Percentiles rank a stretch among this genome's conserved stretches.
phyloP scores from a whole-genome alignment of 2,888 invertebrate genomes.

The Chouioia cunea region DNA sequence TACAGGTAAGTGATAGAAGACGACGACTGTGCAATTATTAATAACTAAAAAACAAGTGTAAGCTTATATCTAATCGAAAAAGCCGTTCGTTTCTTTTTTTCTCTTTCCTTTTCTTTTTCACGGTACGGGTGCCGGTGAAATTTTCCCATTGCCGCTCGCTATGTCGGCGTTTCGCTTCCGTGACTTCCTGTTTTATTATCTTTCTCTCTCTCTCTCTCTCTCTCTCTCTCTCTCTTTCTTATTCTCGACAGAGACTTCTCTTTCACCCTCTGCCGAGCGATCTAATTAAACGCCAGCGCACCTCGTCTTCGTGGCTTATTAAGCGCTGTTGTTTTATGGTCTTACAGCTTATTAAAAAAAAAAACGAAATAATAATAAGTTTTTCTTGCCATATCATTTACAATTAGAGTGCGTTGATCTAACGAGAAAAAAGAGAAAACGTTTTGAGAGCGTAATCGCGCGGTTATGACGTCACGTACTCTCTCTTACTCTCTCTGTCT shows the following conservation, averaged over 20 bases:
- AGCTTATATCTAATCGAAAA: slow-evolving; percentile 30
- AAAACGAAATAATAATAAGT: not conserved
- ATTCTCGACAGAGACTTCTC: not conserved
- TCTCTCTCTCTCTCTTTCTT: slow-evolving; percentile 10
- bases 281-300: slow-evolving; percentile 15
- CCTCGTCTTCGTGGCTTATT: slow-evolving; percentile 15
- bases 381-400: no score
- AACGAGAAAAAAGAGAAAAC: no score
- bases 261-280: not conserved
- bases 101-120: slow-evolving; percentile 1
- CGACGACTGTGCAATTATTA: no score
- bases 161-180: not conserved
- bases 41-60: not conserved
- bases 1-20: slow-evolving; percentile 23
- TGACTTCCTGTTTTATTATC: not conserved
- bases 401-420: no score
- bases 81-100: slow-evolving; percentile 15
- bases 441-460: no score
- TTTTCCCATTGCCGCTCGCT: slow-evolving; percentile 4
- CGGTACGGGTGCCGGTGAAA: not conserved
- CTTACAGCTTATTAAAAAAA: slow-evolving; percentile 9
- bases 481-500: no score
- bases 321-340: not conserved
- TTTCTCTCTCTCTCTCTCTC: slow-evolving; percentile 9
- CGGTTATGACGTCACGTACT: no score